Conservation (phyloP, 2,113 vertebrate species). For the Erinaceus europaeus region DNA sequence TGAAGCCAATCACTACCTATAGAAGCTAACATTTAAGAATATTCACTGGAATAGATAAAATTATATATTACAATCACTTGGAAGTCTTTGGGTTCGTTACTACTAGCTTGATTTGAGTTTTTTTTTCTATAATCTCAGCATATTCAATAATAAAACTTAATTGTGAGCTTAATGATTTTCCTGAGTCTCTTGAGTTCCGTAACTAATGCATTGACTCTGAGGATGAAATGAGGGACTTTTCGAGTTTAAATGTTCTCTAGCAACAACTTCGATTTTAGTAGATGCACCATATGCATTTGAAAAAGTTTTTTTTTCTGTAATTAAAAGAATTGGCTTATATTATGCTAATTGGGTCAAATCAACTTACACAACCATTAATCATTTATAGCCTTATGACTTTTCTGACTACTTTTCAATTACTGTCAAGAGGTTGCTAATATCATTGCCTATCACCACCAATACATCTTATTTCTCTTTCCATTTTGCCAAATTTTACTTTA, state of each 20-base stretch:
- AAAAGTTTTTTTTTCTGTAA: background rate
- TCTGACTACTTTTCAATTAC: background rate
- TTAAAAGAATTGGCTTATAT: background rate
- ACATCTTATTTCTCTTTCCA: background rate
- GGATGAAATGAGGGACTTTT: background rate
- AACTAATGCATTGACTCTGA: background rate
- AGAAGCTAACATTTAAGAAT: background rate
- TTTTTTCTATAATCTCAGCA: background rate
- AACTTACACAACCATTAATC: background rate
- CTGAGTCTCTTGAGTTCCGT: background rate
- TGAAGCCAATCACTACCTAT: background rate
- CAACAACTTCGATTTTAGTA: background rate
- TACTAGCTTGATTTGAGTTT: background rate
- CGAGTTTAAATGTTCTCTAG: background rate
- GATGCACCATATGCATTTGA: background rate
- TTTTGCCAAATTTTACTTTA: background rate
- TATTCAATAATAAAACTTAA: background rate
- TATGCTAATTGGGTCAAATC: background rate
- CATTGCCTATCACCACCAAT: background rate
- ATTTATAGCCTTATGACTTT: background rate
- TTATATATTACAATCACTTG: background rate
- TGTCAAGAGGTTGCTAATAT: background rate
- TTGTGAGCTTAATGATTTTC: background rate
- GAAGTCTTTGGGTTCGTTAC: background rate
- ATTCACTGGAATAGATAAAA: background rate